Evolutionary conservation across 2,888 invertebrate species (phyloP).

Genomic region (Troides helena): DNA sequence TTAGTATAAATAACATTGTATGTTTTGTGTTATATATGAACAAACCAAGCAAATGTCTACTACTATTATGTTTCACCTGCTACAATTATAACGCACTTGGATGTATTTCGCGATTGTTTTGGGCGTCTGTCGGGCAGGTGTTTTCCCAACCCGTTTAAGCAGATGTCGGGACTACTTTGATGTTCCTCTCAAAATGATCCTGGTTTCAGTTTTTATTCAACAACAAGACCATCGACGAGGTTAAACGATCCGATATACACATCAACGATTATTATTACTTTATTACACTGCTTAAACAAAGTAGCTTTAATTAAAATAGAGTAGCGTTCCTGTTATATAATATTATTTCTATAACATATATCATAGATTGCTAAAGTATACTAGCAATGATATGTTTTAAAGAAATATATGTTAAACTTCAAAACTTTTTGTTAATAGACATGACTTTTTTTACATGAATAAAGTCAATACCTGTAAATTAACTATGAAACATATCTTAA

Average conservation of each 20-base stretch:
- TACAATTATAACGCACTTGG: conserved; percentile 41
- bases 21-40: not conserved
- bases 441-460: too few relatives aligned
- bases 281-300: not conserved
- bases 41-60: conserved; percentile 5
- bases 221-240: not conserved
- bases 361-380: too few relatives aligned
- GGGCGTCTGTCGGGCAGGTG: conserved; percentile 56
- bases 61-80: conserved; percentile 52
- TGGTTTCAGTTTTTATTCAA: conserved; percentile 18
- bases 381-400: too few relatives aligned
- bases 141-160: conserved; percentile 48
- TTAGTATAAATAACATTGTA: too few relatives aligned
- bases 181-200: conserved; percentile 35
- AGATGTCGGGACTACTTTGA: conserved; percentile 53
- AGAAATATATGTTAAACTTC: too few relatives aligned
- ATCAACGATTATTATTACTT: not conserved
- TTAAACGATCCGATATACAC: not conserved
- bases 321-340: too few relatives aligned
- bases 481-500: too few relatives aligned
- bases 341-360: too few relatives aligned
- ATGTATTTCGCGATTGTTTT: conserved; percentile 66
- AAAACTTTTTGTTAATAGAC: too few relatives aligned
- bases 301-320: too few relatives aligned
- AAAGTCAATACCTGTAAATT: too few relatives aligned